Percentiles rank a stretch among this genome's conserved stretches.
These are phyloP conservation scores for Tyto alba DNA, from an alignment of 2,113 vertebrate species.

Conservation along the genomic window DNA sequence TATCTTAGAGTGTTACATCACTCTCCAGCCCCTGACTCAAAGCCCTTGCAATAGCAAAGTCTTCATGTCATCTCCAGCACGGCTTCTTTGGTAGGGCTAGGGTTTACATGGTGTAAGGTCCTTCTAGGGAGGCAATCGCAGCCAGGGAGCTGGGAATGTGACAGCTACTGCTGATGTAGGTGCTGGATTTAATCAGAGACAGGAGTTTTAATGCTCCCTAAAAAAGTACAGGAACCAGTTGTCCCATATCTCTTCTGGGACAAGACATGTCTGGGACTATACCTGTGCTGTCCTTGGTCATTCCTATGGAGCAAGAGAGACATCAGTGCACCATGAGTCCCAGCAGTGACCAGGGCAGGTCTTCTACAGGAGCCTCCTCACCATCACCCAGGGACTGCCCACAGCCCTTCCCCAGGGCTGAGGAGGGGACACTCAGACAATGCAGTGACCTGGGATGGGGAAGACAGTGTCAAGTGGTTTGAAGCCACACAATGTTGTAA, in stretches of 20 bases:
- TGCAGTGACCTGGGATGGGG: background rate
- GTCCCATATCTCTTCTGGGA: background rate
- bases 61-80: background rate
- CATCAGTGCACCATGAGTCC: fast-evolving
- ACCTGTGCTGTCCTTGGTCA: background rate
- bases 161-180: background rate
- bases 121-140: background rate
- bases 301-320: background rate
- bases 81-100: background rate
- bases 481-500: background rate
- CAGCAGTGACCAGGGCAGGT: background rate
- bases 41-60: background rate
- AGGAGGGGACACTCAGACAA: fast-evolving
- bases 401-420: background rate
- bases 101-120: background rate
- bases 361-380: background rate
- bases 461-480: fast-evolving
- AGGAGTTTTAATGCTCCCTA: background rate
- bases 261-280: background rate
- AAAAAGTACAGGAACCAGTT: background rate
- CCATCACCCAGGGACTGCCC: background rate
- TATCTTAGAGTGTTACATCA: constrained; percentile 10
- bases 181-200: background rate
- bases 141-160: background rate
- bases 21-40: constrained; percentile 8